Base-by-base conservation (phyloP, 2,113 vertebrate species). In the Ammodytes marinus region DNA sequence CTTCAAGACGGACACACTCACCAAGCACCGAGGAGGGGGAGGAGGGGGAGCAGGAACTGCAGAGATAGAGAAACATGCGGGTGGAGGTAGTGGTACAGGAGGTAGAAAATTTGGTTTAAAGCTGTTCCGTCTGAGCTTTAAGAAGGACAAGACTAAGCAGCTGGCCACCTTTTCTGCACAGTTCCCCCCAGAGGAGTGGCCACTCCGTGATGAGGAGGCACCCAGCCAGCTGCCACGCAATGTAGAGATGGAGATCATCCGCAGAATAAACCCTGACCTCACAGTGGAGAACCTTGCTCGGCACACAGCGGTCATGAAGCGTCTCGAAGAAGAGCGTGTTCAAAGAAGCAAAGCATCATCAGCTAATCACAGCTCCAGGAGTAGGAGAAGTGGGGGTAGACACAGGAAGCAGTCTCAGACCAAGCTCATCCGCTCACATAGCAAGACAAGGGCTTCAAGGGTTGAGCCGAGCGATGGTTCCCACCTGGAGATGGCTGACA, bases 221-320 rank as follows among this genome's bases (percentile, higher is more conserved):
- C 97, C 97, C 14, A 97, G 95, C n/a, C 96, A 97, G 72, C 96
- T 99, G 84, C 98, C 98, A 0, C 95, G 97, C 69, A 97, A 99
- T 1, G 95, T 99, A 69, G 98, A 99, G 86, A 98, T 99, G 97
- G 98, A 99, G 74, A 98, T 99, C 77, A 99, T 99, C 74, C 95
- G 97, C 74, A 96, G 98, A 10, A 99, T 99, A 84, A 99, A 99
- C 94, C 98, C 98, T 1, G 98, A 99, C 92, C 91, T 99, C 84
- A 99, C 98, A 0, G 97, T 99, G 87, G 98, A 99, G 89, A 99
- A 99, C 49, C 96, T 99, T 77, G 97, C 97, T 86, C 92, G 97
- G 69, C 98, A 99, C 93, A 99, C 98, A 10, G 98, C 98, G 5
- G 97, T 99, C 66, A 99, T 99, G 98, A 99, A 99, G 91, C 96